Evolutionary conservation across 2,888 invertebrate genomes (phyloP).

Genomic region (Enchytraeus crypticus): DNA sequence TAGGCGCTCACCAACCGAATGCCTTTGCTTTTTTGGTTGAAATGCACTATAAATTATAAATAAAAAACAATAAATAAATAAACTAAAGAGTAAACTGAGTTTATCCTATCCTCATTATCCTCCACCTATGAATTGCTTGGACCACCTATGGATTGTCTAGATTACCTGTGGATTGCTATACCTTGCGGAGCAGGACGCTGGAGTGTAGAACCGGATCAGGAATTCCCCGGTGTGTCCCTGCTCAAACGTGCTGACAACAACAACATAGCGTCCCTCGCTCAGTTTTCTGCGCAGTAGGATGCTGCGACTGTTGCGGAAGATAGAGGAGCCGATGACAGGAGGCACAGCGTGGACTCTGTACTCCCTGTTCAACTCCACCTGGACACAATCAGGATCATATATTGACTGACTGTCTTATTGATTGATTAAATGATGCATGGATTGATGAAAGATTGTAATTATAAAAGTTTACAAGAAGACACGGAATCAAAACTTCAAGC

Average conservation of each 20-base stretch:
- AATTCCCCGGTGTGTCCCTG: slow-evolving; percentile 53
- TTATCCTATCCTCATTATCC: too few species aligned
- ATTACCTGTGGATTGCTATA: slow-evolving; percentile 31
- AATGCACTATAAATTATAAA: too few species aligned
- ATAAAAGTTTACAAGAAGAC: too few species aligned
- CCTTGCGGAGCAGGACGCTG: slow-evolving; percentile 35
- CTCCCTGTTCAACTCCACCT: slow-evolving; percentile 49
- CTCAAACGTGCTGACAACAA: slow-evolving; percentile 56
- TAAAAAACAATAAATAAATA: too few species aligned
- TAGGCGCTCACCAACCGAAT: too few species aligned
- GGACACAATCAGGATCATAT: too few species aligned
- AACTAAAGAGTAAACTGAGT: background rate
- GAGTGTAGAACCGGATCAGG: slow-evolving; percentile 52
- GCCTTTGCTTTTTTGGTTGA: background rate
- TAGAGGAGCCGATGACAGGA: slow-evolving; percentile 40
- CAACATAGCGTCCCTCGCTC: slow-evolving; percentile 52
- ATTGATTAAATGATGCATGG: too few species aligned
- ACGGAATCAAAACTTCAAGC: too few species aligned
- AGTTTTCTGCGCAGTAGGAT: slow-evolving; percentile 48
- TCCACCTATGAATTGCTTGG: too few species aligned
- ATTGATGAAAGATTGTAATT: too few species aligned
- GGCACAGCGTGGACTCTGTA: slow-evolving; percentile 48
- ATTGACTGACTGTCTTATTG: too few species aligned
- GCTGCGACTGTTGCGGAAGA: slow-evolving; percentile 49
- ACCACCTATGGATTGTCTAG: too few species aligned